Evolutionary conservation across 1,140 invertebrate genomes (phyloP), one percentile per base, ranked within the genome.

Genomic region (Mya arenaria): DNA sequence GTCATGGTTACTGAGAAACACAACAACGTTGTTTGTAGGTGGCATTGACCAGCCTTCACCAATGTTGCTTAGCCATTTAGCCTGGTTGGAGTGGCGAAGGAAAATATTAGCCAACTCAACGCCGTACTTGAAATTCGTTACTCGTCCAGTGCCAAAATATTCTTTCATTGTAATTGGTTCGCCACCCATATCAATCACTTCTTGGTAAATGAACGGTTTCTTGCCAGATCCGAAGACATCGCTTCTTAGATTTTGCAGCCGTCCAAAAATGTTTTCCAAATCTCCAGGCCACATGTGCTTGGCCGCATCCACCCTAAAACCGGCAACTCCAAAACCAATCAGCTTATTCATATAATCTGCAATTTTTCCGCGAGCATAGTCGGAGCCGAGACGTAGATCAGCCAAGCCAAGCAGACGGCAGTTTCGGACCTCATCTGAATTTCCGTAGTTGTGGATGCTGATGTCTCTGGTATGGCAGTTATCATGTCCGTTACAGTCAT

Each of bases 81-180:
- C 86, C 39, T 87, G 84, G 66, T 90, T 87, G 23, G 69, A 74
- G 52, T 82, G 58, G 13, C 55, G 80, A 37, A 66, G 75, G 56
- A 91, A 88, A 17, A 91, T 89, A 34, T 88, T 62, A 5, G 91
- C 89, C 4, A 94, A 84, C 55, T 91, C 89, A 30, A 88, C 81
- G n/a, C 96, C 95, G 85, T 94, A 95, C 82, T 93, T 95, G 91
- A 97, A 97, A 89, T 97, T 96, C 0, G 96, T 96, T 6, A 97
- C 96, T 13, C 94, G 92, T 2, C 89, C 89, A 1, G 96, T 91
- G 1, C 92, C 83, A 8, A 94, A 94, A 89, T 92, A 92, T 44
- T 92, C 90, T 0, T 83, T 52, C 15, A 94, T 94, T 19, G 92
- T 94, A 66, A 97, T 93, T 32, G 95, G 94, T 91, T 97, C 96